Conservation (phyloP, 2,113 vertebrate genomes). For the Platichthys stellatus region DNA sequence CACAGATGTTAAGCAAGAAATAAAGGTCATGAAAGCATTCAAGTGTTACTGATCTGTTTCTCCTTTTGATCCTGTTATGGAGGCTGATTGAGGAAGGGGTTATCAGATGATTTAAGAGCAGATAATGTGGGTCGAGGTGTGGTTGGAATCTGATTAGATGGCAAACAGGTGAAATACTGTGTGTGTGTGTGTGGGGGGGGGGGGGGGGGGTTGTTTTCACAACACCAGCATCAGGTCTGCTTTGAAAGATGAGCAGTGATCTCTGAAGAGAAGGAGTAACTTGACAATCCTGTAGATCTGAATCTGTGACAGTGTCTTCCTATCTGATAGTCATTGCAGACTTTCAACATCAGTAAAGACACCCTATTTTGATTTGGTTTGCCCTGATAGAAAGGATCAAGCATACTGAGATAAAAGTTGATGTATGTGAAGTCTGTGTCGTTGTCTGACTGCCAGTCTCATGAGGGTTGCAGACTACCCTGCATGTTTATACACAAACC, state of each 20-base stretch:
- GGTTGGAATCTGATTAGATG: conserved; percentile 76
- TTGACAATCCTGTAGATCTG: conserved; percentile 52
- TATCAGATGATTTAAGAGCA: conserved; percentile 69
- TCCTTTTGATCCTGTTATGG: conserved; percentile 73
- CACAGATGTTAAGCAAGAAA: conserved; percentile 71
- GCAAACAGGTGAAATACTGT: conserved; percentile 59
- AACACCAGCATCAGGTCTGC: conserved; percentile 63
- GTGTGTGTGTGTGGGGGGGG: conserved; percentile 12
- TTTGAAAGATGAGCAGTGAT: conserved; percentile 72
- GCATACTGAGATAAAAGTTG: conserved; percentile 35
- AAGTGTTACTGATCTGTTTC: conserved; percentile 77
- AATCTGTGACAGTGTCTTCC: conserved; percentile 55
- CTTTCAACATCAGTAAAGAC: conserved; percentile 44
- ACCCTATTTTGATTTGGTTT: conserved; percentile 25
- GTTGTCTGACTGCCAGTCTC: conserved; percentile 5
- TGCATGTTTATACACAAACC: conserved; percentile 7
- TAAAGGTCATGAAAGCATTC: conserved; percentile 65
- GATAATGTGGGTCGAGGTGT: conserved; percentile 60
- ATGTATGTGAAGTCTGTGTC: background rate
- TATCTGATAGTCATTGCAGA: conserved; percentile 60
- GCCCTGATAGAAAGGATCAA: conserved; percentile 38
- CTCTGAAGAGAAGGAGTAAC: conserved; percentile 41
- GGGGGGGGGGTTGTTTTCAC: conserved; percentile 51
- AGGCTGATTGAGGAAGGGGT: conserved; percentile 70
- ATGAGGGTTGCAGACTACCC: conserved; percentile 23